A percentile compares a stretch with the other conserved stretches of the same genome.
phyloP scores from a whole-genome alignment of 2,888 invertebrate genomes.

The Phalera bucephala region DNA sequence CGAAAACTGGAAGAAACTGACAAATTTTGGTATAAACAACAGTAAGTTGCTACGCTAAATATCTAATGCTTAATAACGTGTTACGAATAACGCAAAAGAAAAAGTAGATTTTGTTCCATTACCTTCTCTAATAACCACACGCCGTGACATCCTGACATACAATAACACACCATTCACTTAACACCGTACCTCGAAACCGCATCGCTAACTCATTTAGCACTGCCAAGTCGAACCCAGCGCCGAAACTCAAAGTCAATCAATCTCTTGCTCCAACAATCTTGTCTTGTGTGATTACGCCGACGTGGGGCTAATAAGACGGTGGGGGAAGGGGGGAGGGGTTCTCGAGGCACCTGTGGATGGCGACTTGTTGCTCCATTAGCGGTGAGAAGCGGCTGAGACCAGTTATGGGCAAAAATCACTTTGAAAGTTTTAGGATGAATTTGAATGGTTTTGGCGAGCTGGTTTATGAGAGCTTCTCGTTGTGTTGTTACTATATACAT shows the following conservation, averaged over 20 bases:
- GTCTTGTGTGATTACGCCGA: constrained; percentile 60
- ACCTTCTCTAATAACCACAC: too few relatives aligned
- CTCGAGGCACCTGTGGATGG: constrained; percentile 46
- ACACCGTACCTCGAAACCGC: constrained; percentile 5
- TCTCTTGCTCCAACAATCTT: constrained; percentile 37
- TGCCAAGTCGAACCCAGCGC: constrained; percentile 1
- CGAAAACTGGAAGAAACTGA: too few relatives aligned
- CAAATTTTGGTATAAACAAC: too few relatives aligned
- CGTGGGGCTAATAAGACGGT: constrained; percentile 40
- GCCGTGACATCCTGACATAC: too few relatives aligned
- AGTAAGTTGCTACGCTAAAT: too few relatives aligned
- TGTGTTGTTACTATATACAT: too few relatives aligned
- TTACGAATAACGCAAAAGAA: too few relatives aligned
- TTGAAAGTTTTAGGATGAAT: neutral
- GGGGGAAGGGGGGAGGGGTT: constrained; percentile 16
- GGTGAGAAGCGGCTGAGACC: neutral
- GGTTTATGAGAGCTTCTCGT: too few relatives aligned
- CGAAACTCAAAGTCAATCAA: constrained; percentile 49
- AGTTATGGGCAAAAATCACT: neutral
- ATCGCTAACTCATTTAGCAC: constrained; percentile 4
- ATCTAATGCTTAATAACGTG: too few relatives aligned
- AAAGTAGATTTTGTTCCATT: too few relatives aligned
- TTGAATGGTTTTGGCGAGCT: too few relatives aligned
- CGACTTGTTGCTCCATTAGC: constrained; percentile 35
- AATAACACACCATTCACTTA: too few relatives aligned